Evolutionary conservation across 2,797 vertebrate species (phyloP), one percentile per base, ranked within the genome.

Genomic region (Poeciliopsis infans): DNA sequence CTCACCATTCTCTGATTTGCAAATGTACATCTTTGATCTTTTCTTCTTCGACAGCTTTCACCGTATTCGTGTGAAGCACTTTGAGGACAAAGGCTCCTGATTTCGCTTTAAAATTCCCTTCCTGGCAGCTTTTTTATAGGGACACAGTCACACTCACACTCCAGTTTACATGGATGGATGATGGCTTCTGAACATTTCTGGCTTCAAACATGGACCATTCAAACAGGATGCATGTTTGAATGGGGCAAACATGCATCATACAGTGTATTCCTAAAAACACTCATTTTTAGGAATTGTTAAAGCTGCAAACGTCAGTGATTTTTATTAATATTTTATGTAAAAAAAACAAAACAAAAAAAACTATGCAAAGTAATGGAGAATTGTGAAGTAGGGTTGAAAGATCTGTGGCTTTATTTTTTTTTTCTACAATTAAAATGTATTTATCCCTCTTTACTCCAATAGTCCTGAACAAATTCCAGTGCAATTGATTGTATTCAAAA

Each of bases 1-100:
- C 73, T 88, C 23, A 66, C 71, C 76, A 79, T 46, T 68, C 83
- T 87, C 83, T 83, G 76, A 91, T 88, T 79, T 84, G 75, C 36
- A 1, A 77, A 87, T 84, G 83, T 87, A n/a, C 79, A 46, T 78
- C 79, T 87, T 75, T 78, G 84, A 86, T 85, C 74, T 78, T 78
- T 77, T 81, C 70, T 74, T 80, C 79, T 78, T 74, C 55, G 39
- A 53, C 72, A 39, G 64, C 73, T 68, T 77, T 77, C 41, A 15
- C 23, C n/a, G 12, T 0, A 33, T 84, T 80, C 69, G 72, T 23
- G 46, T 43, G 36, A 81, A 86, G 74, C 64, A 71, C 79, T 71
- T 57, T n/a, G 23, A 28, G 53, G 33, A 86, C 81, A 79, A 85
- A 80, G 82, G 76, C 69, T 43, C 47, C 68, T 70, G 81, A 59